A percentile compares a stretch with the other conserved stretches of the same genome.
These are phyloP conservation scores for Epizoanthus illoricatus DNA, from an alignment of 92 coral and sea anemone genomes.

Conservation along the genomic window DNA sequence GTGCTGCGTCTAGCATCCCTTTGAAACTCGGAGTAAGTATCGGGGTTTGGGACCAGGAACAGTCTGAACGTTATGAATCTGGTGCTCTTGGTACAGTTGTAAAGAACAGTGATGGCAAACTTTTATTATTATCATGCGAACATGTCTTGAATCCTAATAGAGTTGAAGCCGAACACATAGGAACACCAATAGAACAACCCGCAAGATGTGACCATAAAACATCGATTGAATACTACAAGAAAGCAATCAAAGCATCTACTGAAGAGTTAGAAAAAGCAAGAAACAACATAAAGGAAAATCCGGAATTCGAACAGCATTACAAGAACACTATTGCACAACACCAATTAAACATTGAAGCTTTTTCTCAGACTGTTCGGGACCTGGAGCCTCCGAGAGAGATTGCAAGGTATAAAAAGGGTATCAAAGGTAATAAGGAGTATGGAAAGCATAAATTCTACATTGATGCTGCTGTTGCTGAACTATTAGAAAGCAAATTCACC, in stretches of 20 bases:
- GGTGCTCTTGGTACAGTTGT: neutral
- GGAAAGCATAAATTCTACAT: neutral
- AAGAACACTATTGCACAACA: too few relatives aligned
- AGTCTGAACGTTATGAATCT: too few relatives aligned
- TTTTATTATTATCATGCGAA: neutral
- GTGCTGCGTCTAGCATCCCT: neutral
- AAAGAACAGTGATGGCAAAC: neutral
- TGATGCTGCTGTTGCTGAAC: neutral
- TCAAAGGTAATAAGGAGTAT: neutral
- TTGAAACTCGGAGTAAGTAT: slow-evolving; percentile 9
- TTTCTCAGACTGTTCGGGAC: too few relatives aligned
- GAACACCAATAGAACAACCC: neutral
- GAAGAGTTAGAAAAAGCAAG: neutral
- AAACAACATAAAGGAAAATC: neutral
- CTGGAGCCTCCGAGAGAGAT: neutral
- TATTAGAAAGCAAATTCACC: neutral
- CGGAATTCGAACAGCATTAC: too few relatives aligned
- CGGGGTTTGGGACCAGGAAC: neutral
- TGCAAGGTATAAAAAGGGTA: neutral
- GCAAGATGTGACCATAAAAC: neutral
- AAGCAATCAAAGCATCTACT: neutral
- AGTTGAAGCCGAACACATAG: neutral
- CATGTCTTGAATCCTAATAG: neutral
- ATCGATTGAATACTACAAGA: neutral
- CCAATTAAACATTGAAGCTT: too few relatives aligned